Base-by-base conservation (phyloP, 2,113 vertebrate genomes). In the Cacatua alba region DNA sequence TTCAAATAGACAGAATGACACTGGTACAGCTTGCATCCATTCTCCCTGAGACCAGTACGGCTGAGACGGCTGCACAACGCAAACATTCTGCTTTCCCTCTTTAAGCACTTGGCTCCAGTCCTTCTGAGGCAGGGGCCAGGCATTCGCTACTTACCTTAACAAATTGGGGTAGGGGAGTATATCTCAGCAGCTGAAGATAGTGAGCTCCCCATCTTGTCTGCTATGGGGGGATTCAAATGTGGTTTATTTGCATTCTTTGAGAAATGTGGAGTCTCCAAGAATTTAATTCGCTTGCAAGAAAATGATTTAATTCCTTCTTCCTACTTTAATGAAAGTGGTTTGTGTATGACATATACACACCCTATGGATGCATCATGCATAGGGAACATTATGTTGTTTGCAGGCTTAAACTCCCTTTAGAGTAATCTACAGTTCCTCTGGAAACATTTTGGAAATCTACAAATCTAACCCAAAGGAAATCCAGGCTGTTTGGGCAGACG, bases 71-170 rank as follows among this genome's bases (percentile, higher is more conserved):
- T 51, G 17, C 3, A 2, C 57, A 70, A 43, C 10, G 72, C 46
- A 64, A 39, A 41, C 16, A 7, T 21, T 46, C 60, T 37, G 6
- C 33, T 48, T 71, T 39, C 23, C 29, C 46, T 60, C 39, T 52
- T 74, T 10, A n/a, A 5, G 17, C 14, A 14, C 23, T 29, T 44
- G 9, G 33, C 26, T 79, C 17, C 33, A 46, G 20, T 18, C 28
- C 28, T 55, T 51, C 26, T 0, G 0, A 55, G 29, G 13, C 21
- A 70, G 4, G 0, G 15, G 11, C 7, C 44, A 57, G 23, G 28
- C 8, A 51, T 70, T 74, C 69, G 17, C 48, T 57, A 33, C 78
- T 85, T 62, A 82, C 82, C 86, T 87, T 65, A 48, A 69, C 78
- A 60, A 26, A 25, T 0, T 62, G 33, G 10, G 4, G 8, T 31